These are phyloP conservation scores for Mustela nigripes DNA, from an alignment of 2,113 vertebrate species.

Conservation along the genomic window DNA sequence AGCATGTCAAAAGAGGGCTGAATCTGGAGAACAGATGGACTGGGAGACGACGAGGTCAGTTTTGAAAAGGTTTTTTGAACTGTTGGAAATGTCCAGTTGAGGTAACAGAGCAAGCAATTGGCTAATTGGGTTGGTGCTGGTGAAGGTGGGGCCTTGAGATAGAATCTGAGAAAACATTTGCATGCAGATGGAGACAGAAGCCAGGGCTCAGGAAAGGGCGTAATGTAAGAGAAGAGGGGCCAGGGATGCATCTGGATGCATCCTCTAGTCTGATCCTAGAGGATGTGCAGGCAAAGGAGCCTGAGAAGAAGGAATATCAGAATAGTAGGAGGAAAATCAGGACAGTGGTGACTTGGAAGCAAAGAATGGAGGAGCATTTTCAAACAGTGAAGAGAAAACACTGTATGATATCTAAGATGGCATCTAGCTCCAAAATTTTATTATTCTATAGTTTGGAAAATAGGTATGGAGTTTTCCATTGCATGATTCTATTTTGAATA, in stretches of 20 bases:
- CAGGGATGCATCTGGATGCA: not conserved
- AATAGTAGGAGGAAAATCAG: not conserved
- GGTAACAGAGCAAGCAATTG: not conserved
- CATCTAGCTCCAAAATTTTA: not conserved
- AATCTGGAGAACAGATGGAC: not conserved
- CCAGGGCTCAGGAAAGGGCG: not conserved
- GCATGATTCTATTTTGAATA: not conserved
- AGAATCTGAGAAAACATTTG: not conserved
- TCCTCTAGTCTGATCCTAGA: not conserved
- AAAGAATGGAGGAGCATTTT: not conserved
- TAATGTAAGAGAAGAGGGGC: not conserved
- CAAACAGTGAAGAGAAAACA: not conserved
- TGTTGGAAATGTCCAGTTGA: not conserved
- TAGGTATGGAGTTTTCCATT: not conserved
- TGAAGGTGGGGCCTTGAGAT: not conserved
- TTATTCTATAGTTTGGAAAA: constrained; percentile 32
- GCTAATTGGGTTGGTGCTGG: not conserved
- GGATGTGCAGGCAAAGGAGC: not conserved
- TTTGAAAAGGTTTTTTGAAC: not conserved
- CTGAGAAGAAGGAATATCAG: not conserved
- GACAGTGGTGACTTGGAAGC: not conserved
- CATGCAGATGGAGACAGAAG: not conserved
- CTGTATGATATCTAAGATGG: not conserved
- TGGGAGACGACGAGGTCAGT: not conserved
- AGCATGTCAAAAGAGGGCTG: not conserved